phyloP scores from a whole-genome alignment of 23 tunicate species.

The Trididemnum nubilum region DNA sequence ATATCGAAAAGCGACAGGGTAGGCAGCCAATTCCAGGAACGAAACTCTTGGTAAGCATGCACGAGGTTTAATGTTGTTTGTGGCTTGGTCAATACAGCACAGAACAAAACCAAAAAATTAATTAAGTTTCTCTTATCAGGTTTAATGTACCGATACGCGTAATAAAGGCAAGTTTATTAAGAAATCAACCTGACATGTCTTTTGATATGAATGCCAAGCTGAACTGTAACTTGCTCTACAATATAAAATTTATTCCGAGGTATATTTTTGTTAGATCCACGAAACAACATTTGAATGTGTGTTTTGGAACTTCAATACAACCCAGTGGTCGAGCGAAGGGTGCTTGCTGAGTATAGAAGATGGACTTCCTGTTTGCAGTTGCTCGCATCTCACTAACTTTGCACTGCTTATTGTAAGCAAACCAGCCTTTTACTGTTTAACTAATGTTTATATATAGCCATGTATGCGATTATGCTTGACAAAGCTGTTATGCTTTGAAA shows the following conservation, averaged over 20 bases:
- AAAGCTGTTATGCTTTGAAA: too few relatives aligned
- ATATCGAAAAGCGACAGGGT: not conserved
- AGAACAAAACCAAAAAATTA: too few relatives aligned
- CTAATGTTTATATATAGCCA: too few relatives aligned
- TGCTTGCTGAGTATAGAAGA: not conserved
- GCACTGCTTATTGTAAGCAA: constrained; percentile 17
- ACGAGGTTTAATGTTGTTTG: too few relatives aligned
- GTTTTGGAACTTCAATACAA: not conserved
- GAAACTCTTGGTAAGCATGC: not conserved
- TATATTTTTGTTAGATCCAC: not conserved
- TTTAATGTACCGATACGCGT: too few relatives aligned
- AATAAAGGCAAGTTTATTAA: too few relatives aligned
- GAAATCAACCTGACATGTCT: too few relatives aligned
- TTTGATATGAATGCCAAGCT: too few relatives aligned
- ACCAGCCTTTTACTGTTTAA: not conserved
- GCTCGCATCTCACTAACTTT: constrained; percentile 28
- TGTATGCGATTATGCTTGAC: too few relatives aligned
- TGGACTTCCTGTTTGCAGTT: not conserved
- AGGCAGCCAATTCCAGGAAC: not conserved
- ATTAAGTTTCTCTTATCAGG: too few relatives aligned
- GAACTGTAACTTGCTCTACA: not conserved
- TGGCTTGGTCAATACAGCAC: too few relatives aligned
- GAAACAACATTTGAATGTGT: constrained; percentile 16
- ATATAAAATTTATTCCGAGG: not conserved
- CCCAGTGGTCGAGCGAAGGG: constrained; percentile 3